phyloP scores from a whole-genome alignment of 2,797 vertebrate species.

The Enteromius anoplus region DNA sequence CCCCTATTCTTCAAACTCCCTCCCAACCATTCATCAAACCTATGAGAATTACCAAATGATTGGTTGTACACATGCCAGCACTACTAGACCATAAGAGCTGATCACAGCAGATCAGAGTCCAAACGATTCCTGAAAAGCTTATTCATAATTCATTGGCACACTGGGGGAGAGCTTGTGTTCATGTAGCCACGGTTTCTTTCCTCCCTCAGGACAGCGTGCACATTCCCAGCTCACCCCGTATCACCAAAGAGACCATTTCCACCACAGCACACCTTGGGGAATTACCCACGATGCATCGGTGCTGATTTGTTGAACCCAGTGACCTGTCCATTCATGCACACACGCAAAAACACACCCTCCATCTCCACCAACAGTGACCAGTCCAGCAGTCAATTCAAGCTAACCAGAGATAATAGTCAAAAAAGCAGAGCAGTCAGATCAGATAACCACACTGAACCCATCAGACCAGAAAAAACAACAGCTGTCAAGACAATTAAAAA shows the following conservation, averaged over 20 bases:
- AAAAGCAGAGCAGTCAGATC: background rate
- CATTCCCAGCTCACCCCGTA: constrained; percentile 15
- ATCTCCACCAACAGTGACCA: background rate
- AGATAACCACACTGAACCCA: background rate
- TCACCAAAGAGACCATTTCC: constrained; percentile 39
- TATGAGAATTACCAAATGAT: background rate
- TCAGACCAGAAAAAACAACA: background rate
- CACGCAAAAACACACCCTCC: background rate
- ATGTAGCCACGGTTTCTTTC: background rate
- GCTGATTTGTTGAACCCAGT: constrained; percentile 10
- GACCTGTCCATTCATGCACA: constrained; percentile 7
- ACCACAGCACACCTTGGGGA: constrained; percentile 24
- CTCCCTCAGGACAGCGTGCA: background rate
- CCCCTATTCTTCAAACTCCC: background rate
- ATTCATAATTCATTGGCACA: constrained; percentile 35
- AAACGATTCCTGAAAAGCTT: constrained; percentile 46
- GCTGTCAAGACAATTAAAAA: background rate
- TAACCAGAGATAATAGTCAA: constrained; percentile 3
- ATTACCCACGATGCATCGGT: constrained; percentile 29
- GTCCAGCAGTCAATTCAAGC: background rate
- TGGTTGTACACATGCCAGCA: constrained; percentile 8
- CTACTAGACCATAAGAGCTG: constrained; percentile 21
- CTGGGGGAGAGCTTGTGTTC: background rate
- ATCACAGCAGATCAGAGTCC: constrained; percentile 30
- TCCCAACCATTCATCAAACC: background rate